These are phyloP conservation scores for Hemitrygon akajei DNA, from an alignment of 2,797 vertebrate genomes.

Conservation along the genomic window DNA sequence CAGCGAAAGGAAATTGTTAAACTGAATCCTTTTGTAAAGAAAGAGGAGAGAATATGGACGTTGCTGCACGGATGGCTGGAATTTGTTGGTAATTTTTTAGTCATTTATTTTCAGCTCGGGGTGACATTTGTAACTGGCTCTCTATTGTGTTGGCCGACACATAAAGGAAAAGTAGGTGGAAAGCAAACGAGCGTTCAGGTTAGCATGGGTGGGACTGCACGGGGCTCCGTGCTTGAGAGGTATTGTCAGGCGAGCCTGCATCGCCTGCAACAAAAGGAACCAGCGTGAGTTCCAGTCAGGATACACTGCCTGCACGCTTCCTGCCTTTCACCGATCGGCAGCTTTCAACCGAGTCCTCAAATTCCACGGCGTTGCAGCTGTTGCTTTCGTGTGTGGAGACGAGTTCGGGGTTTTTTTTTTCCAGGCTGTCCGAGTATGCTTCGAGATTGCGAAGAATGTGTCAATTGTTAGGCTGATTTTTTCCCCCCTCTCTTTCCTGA, in stretches of 20 bases:
- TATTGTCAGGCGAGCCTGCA: neutral
- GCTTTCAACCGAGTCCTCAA: neutral
- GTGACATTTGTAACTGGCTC: neutral
- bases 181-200: neutral
- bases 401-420: neutral
- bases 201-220: neutral
- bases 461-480: neutral
- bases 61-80: constrained; percentile 25
- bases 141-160: neutral
- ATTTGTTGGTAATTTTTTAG: constrained; percentile 21
- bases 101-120: neutral
- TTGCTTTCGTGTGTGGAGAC: neutral
- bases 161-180: neutral
- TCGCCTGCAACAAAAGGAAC: neutral
- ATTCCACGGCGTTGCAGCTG: constrained; percentile 1
- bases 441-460: neutral
- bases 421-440: neutral
- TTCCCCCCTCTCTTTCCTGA: neutral
- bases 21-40: constrained; percentile 37
- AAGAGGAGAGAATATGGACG: constrained; percentile 33
- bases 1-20: constrained; percentile 34
- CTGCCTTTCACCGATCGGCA: neutral
- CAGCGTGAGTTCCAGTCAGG: neutral
- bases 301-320: neutral
- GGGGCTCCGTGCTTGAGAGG: neutral